Base-by-base conservation (phyloP, 2,113 vertebrate genomes). In the Hyaena hyaena region DNA sequence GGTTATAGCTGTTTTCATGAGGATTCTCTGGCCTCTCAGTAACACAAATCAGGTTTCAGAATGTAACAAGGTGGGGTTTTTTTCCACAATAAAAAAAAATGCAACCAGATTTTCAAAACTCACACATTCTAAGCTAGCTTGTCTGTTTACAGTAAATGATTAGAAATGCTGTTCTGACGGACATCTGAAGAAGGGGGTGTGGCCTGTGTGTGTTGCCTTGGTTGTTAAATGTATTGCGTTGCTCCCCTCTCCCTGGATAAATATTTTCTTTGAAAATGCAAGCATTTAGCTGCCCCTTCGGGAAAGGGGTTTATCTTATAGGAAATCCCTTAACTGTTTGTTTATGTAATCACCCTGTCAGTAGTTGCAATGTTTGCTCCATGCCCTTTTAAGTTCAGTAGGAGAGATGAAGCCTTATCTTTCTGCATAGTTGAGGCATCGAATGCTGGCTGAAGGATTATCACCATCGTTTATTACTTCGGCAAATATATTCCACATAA, bases 251-350 rank as follows among this genome's bases (percentile, higher is more conserved):
- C 65, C 95, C 28, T 90, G 35, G 71, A 93, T 94, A 97, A 97
- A 96, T 94, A 97, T 98, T 97, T 97, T 90, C 93, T 94, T 95
- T 91, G 89, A 96, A 97, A 97, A 96, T 86, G 82, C 89, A 93
- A 95, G 89, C 79, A 79, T 96, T 97, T 96, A 97, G 79, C 55
- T 97, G 89, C 21, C 33, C 45, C 92, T 93, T 97, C 89, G 95
- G 93, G 65, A 87, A 93, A 95, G 55, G 63, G n/a, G 35, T 82
- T 97, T 97, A 91, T 93, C 68, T 3, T 93, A 84, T 83, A 98
- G 86, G 79, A 96, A 91, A 93, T 80, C 71, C 97, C 66, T 93
- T 65, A 74, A 89, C 50, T 95, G 87, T 94, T 97, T 97, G 91
- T 97, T 97, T 96, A 88, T 83, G 95, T 93, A 95, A 69, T 97